Evolutionary conservation across 2,113 vertebrate species (phyloP), one percentile per base, ranked within the genome.

Genomic region (Rana temporaria): DNA sequence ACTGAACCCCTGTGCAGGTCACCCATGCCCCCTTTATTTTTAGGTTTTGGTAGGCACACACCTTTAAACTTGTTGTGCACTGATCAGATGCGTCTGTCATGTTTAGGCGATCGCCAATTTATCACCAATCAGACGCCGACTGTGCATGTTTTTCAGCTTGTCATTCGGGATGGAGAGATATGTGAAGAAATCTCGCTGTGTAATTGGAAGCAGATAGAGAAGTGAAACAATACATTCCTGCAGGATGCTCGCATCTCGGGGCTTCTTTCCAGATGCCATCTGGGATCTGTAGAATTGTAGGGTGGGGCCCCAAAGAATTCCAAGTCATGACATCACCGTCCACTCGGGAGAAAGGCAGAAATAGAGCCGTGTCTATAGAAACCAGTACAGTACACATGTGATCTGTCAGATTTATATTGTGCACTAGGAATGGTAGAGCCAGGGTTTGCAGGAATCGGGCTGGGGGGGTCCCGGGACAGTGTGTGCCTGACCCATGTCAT

Each of bases 141-240:
- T 8, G 9, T 48, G 42, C 42, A 48, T 48, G 42, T 48, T 48
- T 48, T 48, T 48, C 12, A 48, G 42, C 42, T 48, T 48, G 42
- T 48, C 42, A 48, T 11, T 48, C 12, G 8, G 42, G 42, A 48
- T 48, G 8, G 8, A 3, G 42, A 48, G 8, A 48, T 12, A 48
- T 48, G 42, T 48, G 62, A 64, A 24, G 62, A 64, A 66, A 62
- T 9, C 24, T 59, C 20, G 12, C 56, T 4, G 42, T 34, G 57
- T 81, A 81, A 81, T 81, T 81, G 60, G 59, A 72, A 81, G 59
- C 79, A 81, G 79, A 81, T 22, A 81, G 52, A 17, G 18, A 18
- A 19, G 32, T 52, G 59, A 72, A 71, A 52, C 56, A 66, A 67
- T 19, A 60, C 67, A 80, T 80, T 80, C 78, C 15, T 80, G 9